Evolutionary conservation across 23 tunicate genomes (phyloP), one percentile per base, ranked within the genome.

Genomic region (Diplosoma virens): DNA sequence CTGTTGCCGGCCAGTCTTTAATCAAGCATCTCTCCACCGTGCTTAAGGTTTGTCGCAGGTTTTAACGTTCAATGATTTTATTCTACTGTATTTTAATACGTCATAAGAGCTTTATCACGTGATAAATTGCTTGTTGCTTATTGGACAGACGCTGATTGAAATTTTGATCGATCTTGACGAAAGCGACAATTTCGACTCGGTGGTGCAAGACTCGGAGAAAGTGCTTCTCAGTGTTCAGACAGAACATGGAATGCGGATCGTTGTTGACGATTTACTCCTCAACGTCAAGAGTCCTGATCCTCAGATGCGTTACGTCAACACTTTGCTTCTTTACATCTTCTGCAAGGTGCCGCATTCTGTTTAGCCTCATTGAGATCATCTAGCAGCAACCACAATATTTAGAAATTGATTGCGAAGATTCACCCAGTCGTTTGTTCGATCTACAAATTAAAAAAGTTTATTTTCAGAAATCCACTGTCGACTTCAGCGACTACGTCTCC

Each of bases 1-100:
- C 95, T 48, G 99, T 88, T 0, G 95, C 99, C 14, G 99, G 99
- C 28, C 95, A 94, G 46, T 79, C 94, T 5, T 30, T 94, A 9
- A 87, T 86, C 23, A 59, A 79, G 47, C 89, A 94, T 67, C 72
- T 94, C 9, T 32, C 86, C 0, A 34, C 76, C 1, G 84, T 94
- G 58, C 75, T 94, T 36, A 88, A 94, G 84, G 99, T 84, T 36
- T 32, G 34, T 45, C 14, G n/a, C n/a, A n/a, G n/a, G n/a, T n/a
- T n/a, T n/a, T n/a, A n/a, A n/a, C n/a, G n/a, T n/a, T n/a, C n/a
- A n/a, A n/a, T n/a, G n/a, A n/a, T n/a, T n/a, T n/a, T n/a, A n/a
- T n/a, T n/a, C n/a, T n/a, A n/a, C n/a, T n/a, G n/a, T n/a, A n/a
- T n/a, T n/a, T n/a, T n/a, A n/a, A n/a, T n/a, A n/a, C n/a, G n/a